These are phyloP conservation scores for Habroteleia sp. DNA, from an alignment of 2,888 invertebrate species.

Conservation along the genomic window DNA sequence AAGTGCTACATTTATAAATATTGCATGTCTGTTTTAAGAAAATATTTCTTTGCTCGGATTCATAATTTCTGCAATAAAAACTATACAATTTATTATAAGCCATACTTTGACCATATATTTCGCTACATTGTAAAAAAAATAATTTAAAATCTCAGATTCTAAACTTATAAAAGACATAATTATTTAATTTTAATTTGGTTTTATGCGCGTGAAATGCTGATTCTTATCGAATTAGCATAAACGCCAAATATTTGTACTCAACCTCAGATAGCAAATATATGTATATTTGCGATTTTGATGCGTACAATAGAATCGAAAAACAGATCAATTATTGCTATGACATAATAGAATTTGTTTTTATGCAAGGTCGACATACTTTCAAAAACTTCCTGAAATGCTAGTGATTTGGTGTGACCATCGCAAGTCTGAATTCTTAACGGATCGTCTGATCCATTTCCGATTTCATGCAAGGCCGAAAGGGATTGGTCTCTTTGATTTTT, in stretches of 20 bases:
- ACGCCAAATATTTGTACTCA: no score
- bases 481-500: conserved; percentile 48
- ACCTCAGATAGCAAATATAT: conserved; percentile 1
- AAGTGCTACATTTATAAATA: no score
- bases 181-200: conserved; percentile 11
- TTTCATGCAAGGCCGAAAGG: conserved; percentile 55
- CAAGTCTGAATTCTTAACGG: conserved; percentile 30
- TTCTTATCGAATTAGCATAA: conserved; percentile 8
- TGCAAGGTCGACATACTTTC: conserved; percentile 45
- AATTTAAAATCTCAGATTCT: conserved; percentile 9
- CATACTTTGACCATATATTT: neutral
- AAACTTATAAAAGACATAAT: neutral
- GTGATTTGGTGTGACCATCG: conserved; percentile 22
- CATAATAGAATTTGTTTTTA: conserved; percentile 14
- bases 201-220: neutral
- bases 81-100: conserved; percentile 17
- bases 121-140: conserved; percentile 4
- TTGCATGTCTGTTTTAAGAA: no score
- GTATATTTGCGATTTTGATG: neutral
- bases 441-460: conserved; percentile 60
- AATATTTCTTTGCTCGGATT: neutral
- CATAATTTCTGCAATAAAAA: conserved; percentile 23
- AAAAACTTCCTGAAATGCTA: conserved; percentile 50
- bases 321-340: conserved; percentile 4
- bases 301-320: conserved; percentile 2